These are phyloP conservation scores for Drosophila funebris DNA, from an alignment of 1,140 invertebrate genomes.

Conservation along the genomic window DNA sequence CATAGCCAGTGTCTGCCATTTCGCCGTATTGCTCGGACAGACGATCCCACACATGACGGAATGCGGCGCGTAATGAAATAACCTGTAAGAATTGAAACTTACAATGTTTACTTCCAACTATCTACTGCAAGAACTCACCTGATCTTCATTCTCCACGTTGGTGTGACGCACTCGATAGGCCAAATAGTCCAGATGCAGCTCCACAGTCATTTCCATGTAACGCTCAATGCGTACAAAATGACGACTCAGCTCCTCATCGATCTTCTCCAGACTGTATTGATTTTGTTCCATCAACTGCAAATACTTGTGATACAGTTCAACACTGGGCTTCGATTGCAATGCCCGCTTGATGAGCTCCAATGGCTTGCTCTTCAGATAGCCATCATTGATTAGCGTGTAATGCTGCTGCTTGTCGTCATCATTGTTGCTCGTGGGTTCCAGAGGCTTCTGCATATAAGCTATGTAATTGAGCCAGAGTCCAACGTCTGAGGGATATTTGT, in stretches of 20 bases:
- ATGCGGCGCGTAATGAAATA: constrained; percentile 52
- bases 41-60: constrained; percentile 62
- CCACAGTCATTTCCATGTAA: constrained; percentile 36
- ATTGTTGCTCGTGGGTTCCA: neutral
- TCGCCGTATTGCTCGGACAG: constrained; percentile 68
- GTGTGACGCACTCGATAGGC: constrained; percentile 53
- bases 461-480: constrained; percentile 58
- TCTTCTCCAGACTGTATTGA: neutral
- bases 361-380: constrained; percentile 17
- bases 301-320: constrained; percentile 42
- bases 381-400: constrained; percentile 14
- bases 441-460: constrained; percentile 12
- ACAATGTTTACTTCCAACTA: neutral
- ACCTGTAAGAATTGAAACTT: constrained; percentile 8
- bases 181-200: constrained; percentile 59
- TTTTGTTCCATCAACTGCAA: constrained; percentile 45
- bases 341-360: constrained; percentile 44
- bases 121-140: constrained; percentile 9
- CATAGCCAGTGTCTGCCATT: constrained; percentile 67
- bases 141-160: neutral
- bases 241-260: constrained; percentile 18
- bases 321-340: constrained; percentile 5
- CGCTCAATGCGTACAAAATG: constrained; percentile 17
- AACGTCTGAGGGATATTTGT: constrained; percentile 37
- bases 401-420: neutral